Percentiles rank a stretch among this genome's conserved stretches.
Conservation (phyloP, 1,140 invertebrate species). For the Physella acuta region DNA sequence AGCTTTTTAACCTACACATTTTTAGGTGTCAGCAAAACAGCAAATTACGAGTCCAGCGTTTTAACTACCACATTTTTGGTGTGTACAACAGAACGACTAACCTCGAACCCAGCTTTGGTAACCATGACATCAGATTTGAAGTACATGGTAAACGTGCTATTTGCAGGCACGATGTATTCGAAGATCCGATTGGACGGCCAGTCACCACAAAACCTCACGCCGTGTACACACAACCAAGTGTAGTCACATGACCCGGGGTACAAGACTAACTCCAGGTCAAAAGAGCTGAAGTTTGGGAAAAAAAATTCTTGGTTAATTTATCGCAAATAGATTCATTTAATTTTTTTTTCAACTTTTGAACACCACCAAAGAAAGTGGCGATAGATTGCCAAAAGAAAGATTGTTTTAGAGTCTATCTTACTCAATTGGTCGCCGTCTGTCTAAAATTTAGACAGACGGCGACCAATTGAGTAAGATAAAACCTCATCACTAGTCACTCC, state of each 20-base stretch:
- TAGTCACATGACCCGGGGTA: not conserved
- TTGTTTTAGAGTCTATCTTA: too few species aligned
- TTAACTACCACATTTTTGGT: too few species aligned
- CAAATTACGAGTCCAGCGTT: too few species aligned
- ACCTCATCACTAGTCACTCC: too few species aligned
- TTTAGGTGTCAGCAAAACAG: too few species aligned
- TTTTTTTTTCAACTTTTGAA: not conserved
- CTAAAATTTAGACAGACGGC: too few species aligned
- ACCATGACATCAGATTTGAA: not conserved
- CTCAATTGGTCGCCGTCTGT: too few species aligned
- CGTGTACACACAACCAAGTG: not conserved
- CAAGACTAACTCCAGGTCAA: not conserved
- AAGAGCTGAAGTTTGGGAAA: not conserved
- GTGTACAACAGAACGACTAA: too few species aligned
- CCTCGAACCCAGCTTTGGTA: conserved; percentile 1
- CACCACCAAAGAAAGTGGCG: not conserved
- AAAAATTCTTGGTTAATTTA: not conserved
- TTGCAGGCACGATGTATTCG: not conserved
- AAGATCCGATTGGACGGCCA: not conserved
- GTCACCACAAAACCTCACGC: conserved; percentile 2
- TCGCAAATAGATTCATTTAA: not conserved
- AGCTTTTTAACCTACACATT: too few species aligned
- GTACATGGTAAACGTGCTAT: not conserved
- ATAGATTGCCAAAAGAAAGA: too few species aligned
- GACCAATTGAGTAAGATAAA: too few species aligned